phyloP scores from a whole-genome alignment of 2,113 vertebrate genomes.

The Tauraco erythrolophus region DNA sequence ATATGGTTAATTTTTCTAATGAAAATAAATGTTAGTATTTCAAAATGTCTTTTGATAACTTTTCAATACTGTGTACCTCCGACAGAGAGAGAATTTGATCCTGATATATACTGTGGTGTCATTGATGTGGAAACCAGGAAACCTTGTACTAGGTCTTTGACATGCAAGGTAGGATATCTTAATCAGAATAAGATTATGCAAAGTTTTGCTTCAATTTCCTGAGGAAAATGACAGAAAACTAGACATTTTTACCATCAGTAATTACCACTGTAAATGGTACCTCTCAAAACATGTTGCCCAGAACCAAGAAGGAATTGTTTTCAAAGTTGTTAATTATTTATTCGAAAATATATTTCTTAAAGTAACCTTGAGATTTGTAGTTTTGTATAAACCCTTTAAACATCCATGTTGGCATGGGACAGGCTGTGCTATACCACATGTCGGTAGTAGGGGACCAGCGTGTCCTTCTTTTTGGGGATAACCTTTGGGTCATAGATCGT shows the following conservation, averaged over 20 bases:
- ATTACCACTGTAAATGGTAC: neutral
- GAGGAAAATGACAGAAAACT: neutral
- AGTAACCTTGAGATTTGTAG: neutral
- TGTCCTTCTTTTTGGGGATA: neutral
- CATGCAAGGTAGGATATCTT: slow-evolving; percentile 92
- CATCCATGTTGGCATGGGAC: neutral
- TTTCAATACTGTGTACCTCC: slow-evolving; percentile 10
- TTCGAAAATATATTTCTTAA: neutral
- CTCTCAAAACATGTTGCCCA: neutral
- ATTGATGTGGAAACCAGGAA: slow-evolving; percentile 94
- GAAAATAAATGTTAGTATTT: neutral
- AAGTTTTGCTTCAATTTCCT: neutral
- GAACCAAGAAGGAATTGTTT: neutral
- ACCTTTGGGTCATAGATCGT: neutral
- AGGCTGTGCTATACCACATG: neutral
- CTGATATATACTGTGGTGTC: slow-evolving; percentile 98
- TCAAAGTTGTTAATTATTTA: neutral
- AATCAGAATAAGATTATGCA: neutral
- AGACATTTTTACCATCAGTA: neutral
- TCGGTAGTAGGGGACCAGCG: neutral
- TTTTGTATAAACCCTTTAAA: neutral
- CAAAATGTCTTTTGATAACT: neutral
- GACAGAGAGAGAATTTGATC: slow-evolving; percentile 97
- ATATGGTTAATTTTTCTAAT: neutral
- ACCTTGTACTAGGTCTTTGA: slow-evolving; percentile 98